Evolutionary conservation across 2,888 invertebrate genomes (phyloP).

Genomic region (Himalopsyche anomala): DNA sequence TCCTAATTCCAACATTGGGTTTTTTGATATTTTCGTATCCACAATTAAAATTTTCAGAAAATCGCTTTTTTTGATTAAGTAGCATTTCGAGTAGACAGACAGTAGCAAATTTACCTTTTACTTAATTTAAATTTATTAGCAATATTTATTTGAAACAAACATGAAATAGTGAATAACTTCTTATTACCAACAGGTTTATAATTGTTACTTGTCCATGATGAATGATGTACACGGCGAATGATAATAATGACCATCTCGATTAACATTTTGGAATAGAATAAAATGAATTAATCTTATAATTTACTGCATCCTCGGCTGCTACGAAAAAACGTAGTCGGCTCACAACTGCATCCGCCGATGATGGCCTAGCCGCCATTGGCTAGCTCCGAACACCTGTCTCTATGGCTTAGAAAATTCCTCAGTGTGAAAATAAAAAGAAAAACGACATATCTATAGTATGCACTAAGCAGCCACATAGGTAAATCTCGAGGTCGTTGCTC

Average conservation of each 20-base stretch:
- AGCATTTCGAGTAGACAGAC: too few relatives aligned
- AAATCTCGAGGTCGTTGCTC: neutral
- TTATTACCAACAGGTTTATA: too few relatives aligned
- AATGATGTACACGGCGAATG: neutral
- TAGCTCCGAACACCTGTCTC: neutral
- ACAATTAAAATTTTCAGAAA: too few relatives aligned
- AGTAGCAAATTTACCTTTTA: too few relatives aligned
- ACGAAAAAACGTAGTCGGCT: neutral
- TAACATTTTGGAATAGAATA: neutral
- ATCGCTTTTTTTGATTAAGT: too few relatives aligned
- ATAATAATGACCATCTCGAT: neutral
- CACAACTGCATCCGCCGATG: conserved; percentile 2
- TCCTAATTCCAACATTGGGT: too few relatives aligned
- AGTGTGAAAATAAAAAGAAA: conserved; percentile 26
- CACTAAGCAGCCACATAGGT: neutral
- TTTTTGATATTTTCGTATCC: too few relatives aligned
- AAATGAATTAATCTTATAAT: conserved; percentile 4
- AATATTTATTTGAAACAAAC: too few relatives aligned
- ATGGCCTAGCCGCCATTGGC: neutral
- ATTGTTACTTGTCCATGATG: too few relatives aligned
- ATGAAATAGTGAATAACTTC: too few relatives aligned
- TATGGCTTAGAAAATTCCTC: conserved; percentile 7
- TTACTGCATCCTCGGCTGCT: neutral
- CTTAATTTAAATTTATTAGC: too few relatives aligned
- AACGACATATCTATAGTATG: neutral